Evolutionary conservation across 2,113 vertebrate species (phyloP), one percentile per base, ranked within the genome.

Genomic region (Nothobranchius furzeri): DNA sequence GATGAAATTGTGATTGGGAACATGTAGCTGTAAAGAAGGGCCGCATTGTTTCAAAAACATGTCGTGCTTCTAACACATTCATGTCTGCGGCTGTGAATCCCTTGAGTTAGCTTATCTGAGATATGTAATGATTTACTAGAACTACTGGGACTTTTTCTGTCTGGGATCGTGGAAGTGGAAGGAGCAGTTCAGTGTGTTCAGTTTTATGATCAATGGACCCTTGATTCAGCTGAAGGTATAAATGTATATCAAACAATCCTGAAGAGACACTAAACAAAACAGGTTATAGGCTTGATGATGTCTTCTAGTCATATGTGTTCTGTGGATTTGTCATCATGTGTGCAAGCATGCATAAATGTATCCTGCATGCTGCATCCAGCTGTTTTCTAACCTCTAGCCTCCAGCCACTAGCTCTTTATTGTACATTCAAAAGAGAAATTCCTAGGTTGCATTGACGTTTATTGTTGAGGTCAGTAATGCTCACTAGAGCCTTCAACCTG

Each of bases 21-120:
- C 20, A 20, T 20, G 20, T 20, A 20, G 20, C 20, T 20, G 20
- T 20, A 20, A 20, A 20, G 20, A 20, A 20, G 20, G 20, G 20
- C 20, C 17, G 56, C 37, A 30, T 17, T 73, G 67, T 45, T 65
- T 7, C 46, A 30, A 42, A 66, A 75, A 55, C 24, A 46, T 70
- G 40, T 75, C 74, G 1, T 35, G 35, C 13, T 65, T 4, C 8
- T 50, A 52, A 72, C 11, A 24, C n/a, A 53, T 77, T 61, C 50
- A 52, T 24, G 45, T 11, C 14, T 20, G 12, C 56, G 40, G 4
- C 25, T 57, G 17, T 55, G 10, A 20, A n/a, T 48, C 24, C 46
- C n/a, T 9, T 1, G 36, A 17, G 50, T 20, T 20, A 20, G 20
- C 20, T 63, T 75, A 17, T 12, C 36, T 37, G 36, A 37, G 36